Base-by-base conservation (phyloP, 2,797 vertebrate species). In the Enteromius unitaeniatus region DNA sequence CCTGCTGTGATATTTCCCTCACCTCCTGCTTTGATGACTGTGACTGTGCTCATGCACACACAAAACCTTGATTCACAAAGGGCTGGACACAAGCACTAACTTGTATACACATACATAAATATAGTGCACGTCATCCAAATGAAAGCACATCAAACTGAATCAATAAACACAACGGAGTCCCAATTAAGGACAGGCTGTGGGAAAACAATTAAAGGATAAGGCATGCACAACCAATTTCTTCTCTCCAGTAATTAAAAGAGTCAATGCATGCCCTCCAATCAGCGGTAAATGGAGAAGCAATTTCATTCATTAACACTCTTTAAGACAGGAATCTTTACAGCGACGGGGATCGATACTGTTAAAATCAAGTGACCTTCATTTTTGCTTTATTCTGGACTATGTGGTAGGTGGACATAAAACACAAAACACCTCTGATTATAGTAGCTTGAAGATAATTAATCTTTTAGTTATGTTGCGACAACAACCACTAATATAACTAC, bases 121-220 rank as follows among this genome's bases (percentile, higher is more conserved):
- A 84, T 62, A 79, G 53, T 62, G 93, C 93, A 94, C 93, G 93
- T 94, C 92, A 94, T 92, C 92, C 91, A 94, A 94, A 95, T 95
- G 93, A 94, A 94, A 94, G 92, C 92, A 92, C 92, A 94, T 95
- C 93, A 94, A 95, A 95, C 87, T 88, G 91, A 94, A 95, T 96
- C 95, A 93, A 95, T 95, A 96, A 94, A 94, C 93, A 95, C 93
- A 92, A 93, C 91, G 88, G 92, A 92, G 89, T 93, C 90, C 92
- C 94, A 95, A 95, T 95, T 95, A 95, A 93, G 94, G 95, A 89
- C 91, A 90, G 93, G 89, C 92, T 84, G 92, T 92, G 92, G 91
- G 94, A 95, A 95, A 95, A 94, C 95, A 95, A 95, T 95, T 95
- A 95, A 91, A 93, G 91, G 79, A 95, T 95, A 95, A 95, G 93